phyloP scores from a whole-genome alignment of 92 coral and sea anemone species.

The Siderastrea siderea region DNA sequence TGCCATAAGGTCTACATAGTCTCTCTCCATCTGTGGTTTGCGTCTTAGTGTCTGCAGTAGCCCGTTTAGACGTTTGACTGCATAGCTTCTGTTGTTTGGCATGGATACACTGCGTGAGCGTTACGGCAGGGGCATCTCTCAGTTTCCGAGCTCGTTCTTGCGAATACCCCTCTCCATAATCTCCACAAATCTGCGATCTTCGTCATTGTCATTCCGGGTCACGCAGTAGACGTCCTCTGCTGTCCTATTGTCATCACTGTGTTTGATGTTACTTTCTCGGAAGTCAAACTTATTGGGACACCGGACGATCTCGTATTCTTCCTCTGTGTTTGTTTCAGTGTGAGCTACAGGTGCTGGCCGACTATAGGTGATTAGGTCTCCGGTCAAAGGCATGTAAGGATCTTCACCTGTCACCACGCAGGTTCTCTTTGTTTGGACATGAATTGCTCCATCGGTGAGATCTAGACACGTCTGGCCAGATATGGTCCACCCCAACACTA shows the following conservation, averaged over 20 bases:
- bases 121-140: constrained; percentile 41
- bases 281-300: constrained; percentile 28
- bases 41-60: constrained; percentile 21
- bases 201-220: constrained; percentile 24
- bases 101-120: not conserved
- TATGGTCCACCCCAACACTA: constrained; percentile 56
- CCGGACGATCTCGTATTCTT: constrained; percentile 24
- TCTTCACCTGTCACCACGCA: not conserved
- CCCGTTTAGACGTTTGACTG: constrained; percentile 27
- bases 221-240: not conserved
- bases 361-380: not conserved
- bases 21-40: constrained; percentile 44
- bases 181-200: constrained; percentile 16
- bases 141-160: constrained; percentile 37
- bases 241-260: not conserved
- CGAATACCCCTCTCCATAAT: constrained; percentile 25
- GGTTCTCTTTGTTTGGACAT: constrained; percentile 38
- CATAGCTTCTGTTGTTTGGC: constrained; percentile 25
- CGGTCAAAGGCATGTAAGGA: not conserved
- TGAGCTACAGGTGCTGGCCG: not conserved
- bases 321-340: not conserved
- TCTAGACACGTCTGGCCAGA: constrained; percentile 57
- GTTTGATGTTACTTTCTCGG: not conserved
- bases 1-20: constrained; percentile 42
- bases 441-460: constrained; percentile 44